Conservation (phyloP, 2,888 invertebrate genomes). For the Dryomyza anilis region DNA sequence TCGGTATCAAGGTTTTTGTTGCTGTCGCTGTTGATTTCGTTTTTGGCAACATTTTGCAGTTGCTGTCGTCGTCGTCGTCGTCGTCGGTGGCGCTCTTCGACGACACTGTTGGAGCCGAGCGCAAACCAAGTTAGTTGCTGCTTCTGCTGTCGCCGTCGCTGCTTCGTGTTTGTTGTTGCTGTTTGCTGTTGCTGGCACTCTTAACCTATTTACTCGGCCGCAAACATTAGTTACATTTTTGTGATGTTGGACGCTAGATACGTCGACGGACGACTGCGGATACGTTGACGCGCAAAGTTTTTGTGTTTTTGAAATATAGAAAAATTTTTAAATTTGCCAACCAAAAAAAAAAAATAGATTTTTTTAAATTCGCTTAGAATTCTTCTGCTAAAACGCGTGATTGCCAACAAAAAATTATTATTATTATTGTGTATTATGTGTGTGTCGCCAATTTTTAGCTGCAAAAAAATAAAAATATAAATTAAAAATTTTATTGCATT, state of each 20-base stretch:
- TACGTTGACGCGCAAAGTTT: slow-evolving; percentile 23
- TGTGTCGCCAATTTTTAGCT: no score
- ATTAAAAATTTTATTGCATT: not conserved
- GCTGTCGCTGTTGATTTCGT: slow-evolving; percentile 11
- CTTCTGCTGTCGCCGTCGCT: slow-evolving; percentile 13
- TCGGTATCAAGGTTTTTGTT: slow-evolving; percentile 59
- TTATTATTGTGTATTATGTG: not conserved
- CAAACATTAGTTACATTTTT: slow-evolving; percentile 59
- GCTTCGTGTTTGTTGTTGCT: slow-evolving; percentile 12
- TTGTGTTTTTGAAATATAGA: not conserved
- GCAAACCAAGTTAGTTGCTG: slow-evolving; percentile 13
- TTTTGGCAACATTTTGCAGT: slow-evolving; percentile 24
- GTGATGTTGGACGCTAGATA: slow-evolving; percentile 59
- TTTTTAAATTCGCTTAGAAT: not conserved
- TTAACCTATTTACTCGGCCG: slow-evolving; percentile 55
- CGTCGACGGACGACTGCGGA: slow-evolving; percentile 50
- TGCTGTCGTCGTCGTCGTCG: slow-evolving; percentile 10
- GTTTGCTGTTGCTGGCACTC: slow-evolving; percentile 43
- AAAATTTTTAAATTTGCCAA: not conserved
- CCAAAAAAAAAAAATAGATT: slow-evolving; percentile 4
- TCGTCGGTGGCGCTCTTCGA: slow-evolving; percentile 19
- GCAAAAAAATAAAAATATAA: not conserved
- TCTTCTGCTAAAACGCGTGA: no score
- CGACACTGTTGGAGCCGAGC: not conserved
- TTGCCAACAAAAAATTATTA: not conserved